Evolutionary conservation across 2,888 invertebrate genomes (phyloP).

Genomic region (Frankliniella fusca): DNA sequence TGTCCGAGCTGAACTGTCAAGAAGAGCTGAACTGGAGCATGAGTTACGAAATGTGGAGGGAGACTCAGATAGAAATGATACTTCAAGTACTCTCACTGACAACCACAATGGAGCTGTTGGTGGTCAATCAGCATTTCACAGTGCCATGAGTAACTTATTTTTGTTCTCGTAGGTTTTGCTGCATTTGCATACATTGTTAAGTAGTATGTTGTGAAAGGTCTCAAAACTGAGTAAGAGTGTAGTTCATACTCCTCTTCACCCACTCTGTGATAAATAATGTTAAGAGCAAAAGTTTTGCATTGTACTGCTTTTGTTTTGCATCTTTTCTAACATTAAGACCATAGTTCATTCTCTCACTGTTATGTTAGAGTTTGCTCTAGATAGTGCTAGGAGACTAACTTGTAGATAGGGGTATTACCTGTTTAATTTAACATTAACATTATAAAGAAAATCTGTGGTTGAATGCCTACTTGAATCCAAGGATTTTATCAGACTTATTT

Average conservation of each 20-base stretch:
- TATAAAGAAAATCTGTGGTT: too few relatives aligned
- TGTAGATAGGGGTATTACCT: too few relatives aligned
- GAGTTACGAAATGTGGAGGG: slow-evolving; percentile 34
- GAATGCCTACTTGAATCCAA: too few relatives aligned
- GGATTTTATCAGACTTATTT: too few relatives aligned
- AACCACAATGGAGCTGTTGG: slow-evolving; percentile 33
- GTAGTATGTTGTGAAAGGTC: slow-evolving; percentile 81
- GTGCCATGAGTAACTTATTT: slow-evolving; percentile 79
- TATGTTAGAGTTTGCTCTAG: too few relatives aligned
- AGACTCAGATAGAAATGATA: slow-evolving; percentile 17
- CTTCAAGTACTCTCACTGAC: slow-evolving; percentile 44
- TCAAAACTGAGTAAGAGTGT: slow-evolving; percentile 55
- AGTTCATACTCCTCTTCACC: neutral
- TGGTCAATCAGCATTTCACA: slow-evolving; percentile 64
- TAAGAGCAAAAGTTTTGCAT: too few relatives aligned
- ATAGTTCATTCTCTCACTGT: too few relatives aligned
- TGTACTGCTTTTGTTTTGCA: too few relatives aligned
- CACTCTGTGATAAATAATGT: neutral
- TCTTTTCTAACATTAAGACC: too few relatives aligned
- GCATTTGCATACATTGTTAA: slow-evolving; percentile 90
- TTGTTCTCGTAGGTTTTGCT: slow-evolving; percentile 84
- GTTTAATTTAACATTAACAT: too few relatives aligned
- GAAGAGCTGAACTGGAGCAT: slow-evolving; percentile 50
- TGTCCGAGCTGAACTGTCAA: slow-evolving; percentile 51
- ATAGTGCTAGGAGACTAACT: too few relatives aligned